Evolutionary conservation across 1,140 invertebrate species (phyloP).

Genomic region (Ceratina australensis): DNA sequence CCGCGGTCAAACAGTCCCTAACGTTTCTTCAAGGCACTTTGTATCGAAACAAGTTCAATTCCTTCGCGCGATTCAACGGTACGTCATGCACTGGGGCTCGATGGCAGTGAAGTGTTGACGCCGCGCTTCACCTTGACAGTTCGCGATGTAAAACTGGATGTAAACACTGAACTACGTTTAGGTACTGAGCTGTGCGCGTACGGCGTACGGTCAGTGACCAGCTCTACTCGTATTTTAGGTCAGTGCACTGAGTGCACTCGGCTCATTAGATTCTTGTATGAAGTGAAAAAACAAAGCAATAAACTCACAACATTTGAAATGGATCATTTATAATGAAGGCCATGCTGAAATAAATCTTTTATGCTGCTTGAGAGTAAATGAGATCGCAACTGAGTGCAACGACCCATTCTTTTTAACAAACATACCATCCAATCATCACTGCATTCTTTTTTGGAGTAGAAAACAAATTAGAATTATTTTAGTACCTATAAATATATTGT

Average conservation of each 20-base stretch:
- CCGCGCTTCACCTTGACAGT: slow-evolving; percentile 37
- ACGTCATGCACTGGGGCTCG: neutral
- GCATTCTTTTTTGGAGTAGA: neutral
- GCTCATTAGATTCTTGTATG: neutral
- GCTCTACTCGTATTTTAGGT: slow-evolving; percentile 33
- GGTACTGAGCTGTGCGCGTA: neutral
- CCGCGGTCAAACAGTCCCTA: neutral
- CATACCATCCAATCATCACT: neutral
- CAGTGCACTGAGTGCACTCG: slow-evolving; percentile 56
- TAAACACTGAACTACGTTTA: slow-evolving; percentile 55
- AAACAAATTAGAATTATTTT: neutral
- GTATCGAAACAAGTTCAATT: slow-evolving; percentile 8
- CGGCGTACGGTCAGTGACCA: slow-evolving; percentile 48
- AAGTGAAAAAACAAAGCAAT: neutral
- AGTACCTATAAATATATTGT: neutral
- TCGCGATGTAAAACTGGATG: slow-evolving; percentile 34
- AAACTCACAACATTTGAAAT: neutral
- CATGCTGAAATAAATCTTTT: neutral
- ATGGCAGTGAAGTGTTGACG: slow-evolving; percentile 2
- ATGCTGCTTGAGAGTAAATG: neutral
- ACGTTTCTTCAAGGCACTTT: slow-evolving; percentile 21
- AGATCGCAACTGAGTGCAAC: neutral
- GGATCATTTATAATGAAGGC: neutral
- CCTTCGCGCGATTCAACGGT: neutral
- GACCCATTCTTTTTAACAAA: neutral